Conservation (phyloP, 2,888 invertebrate genomes). For the Hypomecis punctinalis region DNA sequence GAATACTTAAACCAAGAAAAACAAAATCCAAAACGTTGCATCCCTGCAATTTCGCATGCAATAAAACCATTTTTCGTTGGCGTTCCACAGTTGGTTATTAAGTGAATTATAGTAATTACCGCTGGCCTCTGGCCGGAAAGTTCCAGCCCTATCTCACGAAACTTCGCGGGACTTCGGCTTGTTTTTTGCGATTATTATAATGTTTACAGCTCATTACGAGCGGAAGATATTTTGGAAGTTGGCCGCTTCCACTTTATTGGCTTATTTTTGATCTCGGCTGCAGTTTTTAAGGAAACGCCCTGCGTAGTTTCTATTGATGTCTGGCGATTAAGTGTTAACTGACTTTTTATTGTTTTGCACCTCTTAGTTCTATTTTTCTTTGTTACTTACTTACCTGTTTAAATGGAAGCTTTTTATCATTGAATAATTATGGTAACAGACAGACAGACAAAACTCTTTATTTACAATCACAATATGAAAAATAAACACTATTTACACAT, state of each 20-base stretch:
- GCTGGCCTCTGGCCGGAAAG: constrained; percentile 67
- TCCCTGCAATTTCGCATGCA: constrained; percentile 4
- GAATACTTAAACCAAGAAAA: no score
- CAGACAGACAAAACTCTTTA: no score
- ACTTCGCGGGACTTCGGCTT: constrained; percentile 52
- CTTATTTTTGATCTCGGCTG: constrained; percentile 26
- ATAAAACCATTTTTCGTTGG: constrained; percentile 35
- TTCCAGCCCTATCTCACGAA: constrained; percentile 66
- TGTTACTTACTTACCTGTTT: no score
- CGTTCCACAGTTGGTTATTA: constrained; percentile 47
- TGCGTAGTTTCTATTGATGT: background rate
- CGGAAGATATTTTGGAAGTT: constrained; percentile 26
- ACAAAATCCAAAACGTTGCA: background rate
- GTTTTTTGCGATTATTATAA: constrained; percentile 50
- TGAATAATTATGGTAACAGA: no score
- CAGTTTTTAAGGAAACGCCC: constrained; percentile 6
- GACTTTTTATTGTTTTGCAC: background rate
- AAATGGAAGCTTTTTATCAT: no score
- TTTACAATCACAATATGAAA: no score
- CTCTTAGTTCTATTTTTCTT: no score
- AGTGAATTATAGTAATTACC: constrained; percentile 80
- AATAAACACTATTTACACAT: no score
- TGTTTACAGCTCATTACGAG: constrained; percentile 43
- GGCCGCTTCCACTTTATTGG: constrained; percentile 22
- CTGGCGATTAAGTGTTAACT: no score